Evolutionary conservation across 2,888 invertebrate genomes (phyloP), one percentile per base, ranked within the genome.

Genomic region (Acrobasis repandana): DNA sequence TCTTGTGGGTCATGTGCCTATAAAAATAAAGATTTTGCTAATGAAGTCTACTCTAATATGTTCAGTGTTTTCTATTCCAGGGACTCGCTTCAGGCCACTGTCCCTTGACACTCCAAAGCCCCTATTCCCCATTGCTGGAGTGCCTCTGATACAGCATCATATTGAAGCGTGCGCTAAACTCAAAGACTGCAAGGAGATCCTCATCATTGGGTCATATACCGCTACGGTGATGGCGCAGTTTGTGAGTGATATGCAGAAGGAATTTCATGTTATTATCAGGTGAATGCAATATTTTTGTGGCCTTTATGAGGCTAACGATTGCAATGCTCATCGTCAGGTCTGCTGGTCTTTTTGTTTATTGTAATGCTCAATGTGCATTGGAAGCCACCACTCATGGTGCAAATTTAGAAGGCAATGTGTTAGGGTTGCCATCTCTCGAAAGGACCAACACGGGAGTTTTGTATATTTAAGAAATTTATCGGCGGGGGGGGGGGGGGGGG

Each of bases 81-180:
- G 99, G 1, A 99, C 99, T 9, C 94, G 99, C 60, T 99, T 99
- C 86, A 95, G 99, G 0, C 99, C 99, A 0, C 92, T 99, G 3
- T 99, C 99, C 0, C 90, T 99, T 63, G 99, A 99, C 81, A 95
- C 97, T n/a, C 99, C 99, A 0, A 99, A 99, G 85, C 99, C 99
- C 0, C 85, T 99, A 15, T 99, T 99, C 85, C 99, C 99, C 0
- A 96, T 99, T 14, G 99, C 98, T 58, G 99, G 99, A 0, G 90
- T 97, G 48, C 99, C 99, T 0, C 94, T 99, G 65, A 97, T 99
- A 64, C 98, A 99, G 80, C 99, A 99, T 82, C 98, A 99, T 78
- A 98, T 99, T 58, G 98, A 98, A 86, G 98, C 99, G 54, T 98
- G 98, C 77, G 93, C 94, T 34, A 93, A 95, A 81, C 89, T 99